Evolutionary conservation across 2,797 vertebrate species (phyloP), one percentile per base, ranked within the genome.

Genomic region (Crenuchus spilurus): DNA sequence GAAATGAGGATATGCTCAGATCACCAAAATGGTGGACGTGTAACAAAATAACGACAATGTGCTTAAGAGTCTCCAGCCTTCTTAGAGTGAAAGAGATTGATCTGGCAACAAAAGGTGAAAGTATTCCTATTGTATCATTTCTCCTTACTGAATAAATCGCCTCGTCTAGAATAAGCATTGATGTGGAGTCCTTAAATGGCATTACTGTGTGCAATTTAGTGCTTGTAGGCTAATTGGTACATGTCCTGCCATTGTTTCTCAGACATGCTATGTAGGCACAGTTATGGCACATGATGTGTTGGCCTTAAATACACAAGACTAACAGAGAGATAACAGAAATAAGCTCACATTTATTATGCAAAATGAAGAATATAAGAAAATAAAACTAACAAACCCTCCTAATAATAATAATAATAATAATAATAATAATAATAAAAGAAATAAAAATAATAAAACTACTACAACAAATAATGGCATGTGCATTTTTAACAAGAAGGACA

Each of bases 1-100:
- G 84, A 82, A 69, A 83, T 86, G 83, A 88, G 41, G 37, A 63
- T 30, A 86, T 86, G 80, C 80, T 88, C 68, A 69, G 82, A n/a
- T 41, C 70, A 61, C 72, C 75, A 76, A 84, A 81, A 68, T 78
- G 71, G 61, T 73, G 61, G 42, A 57, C 48, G 60, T 57, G 67
- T n/a, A 62, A 65, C 63, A 66, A 58, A 78, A 81, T 77, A 64
- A 71, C 58, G 65, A 62, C 57, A 74, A 65, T 77, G 70, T 67
- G 37, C 22, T 64, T 78, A 61, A 75, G 70, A 65, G 70, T 65
- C 68, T 75, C 44, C 52, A 46, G 60, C 24, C 49, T 64, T 18
- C 16, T 33, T 42, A 26, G 73, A 76, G 22, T 62, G 64, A 70
- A 73, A 75, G 42, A 20, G 31, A 69, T 60, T 41, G 24, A 60